Percentiles rank a stretch among this genome's conserved stretches.
These are phyloP conservation scores for Cataglyphis altisquamis DNA, from an alignment of 2,888 invertebrate genomes.

Conservation along the genomic window DNA sequence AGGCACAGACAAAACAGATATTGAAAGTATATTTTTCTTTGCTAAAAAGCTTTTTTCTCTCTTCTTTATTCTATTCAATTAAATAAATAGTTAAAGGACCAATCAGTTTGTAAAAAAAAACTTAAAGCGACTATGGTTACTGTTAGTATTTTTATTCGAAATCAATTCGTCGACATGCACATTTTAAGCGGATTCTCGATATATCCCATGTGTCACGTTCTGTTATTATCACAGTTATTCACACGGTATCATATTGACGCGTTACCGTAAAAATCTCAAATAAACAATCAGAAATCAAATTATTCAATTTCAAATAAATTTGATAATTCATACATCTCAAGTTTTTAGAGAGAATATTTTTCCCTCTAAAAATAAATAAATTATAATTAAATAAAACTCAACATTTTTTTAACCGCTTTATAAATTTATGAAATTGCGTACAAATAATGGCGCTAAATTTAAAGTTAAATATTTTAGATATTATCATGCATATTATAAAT, in stretches of 20 bases:
- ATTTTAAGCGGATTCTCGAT: slow-evolving; percentile 38
- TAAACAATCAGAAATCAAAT: background rate
- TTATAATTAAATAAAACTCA: background rate
- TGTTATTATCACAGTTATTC: slow-evolving; percentile 6
- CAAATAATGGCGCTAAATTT: background rate
- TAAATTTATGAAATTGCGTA: background rate
- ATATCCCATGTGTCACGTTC: background rate
- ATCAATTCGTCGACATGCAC: background rate
- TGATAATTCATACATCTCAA: slow-evolving; percentile 1
- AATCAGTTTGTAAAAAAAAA: background rate
- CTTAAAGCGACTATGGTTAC: slow-evolving; percentile 9
- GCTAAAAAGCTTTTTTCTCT: background rate
- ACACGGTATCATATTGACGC: background rate
- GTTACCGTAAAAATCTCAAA: slow-evolving; percentile 11
- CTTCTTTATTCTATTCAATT: background rate
- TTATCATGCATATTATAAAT: background rate
- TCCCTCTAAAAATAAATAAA: slow-evolving; percentile 1
- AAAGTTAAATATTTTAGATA: background rate
- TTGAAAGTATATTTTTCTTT: background rate
- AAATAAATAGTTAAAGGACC: background rate
- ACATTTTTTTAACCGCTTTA: background rate
- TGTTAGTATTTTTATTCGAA: background rate
- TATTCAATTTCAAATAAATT: slow-evolving; percentile 25
- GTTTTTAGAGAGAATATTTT: background rate
- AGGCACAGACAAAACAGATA: slow-evolving; percentile 5